Percentiles rank a stretch among this genome's conserved stretches.
phyloP scores from a whole-genome alignment of 2,113 vertebrate species.

The Poeciliopsis retropinna region DNA sequence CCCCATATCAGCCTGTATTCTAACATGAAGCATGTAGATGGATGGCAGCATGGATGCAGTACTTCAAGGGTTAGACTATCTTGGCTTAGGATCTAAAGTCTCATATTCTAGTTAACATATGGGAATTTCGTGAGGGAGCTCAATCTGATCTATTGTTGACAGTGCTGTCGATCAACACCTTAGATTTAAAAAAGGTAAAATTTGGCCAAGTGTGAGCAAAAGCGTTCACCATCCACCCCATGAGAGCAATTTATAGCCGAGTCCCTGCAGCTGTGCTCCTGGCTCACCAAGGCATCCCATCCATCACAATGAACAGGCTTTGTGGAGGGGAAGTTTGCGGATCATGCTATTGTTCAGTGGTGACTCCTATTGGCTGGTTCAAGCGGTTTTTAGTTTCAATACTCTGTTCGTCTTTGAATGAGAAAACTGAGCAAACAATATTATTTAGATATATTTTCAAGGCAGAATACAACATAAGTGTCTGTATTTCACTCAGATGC shows the following conservation, averaged over 20 bases:
- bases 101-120: background rate
- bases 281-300: constrained; percentile 45
- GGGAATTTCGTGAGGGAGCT: background rate
- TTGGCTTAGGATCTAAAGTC: background rate
- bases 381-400: background rate
- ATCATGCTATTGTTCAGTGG: constrained; percentile 16
- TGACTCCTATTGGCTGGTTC: constrained; percentile 27
- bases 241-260: constrained; percentile 65
- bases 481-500: too few relatives aligned
- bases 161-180: constrained; percentile 41
- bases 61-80: background rate
- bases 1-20: too few relatives aligned
- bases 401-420: too few relatives aligned
- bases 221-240: constrained; percentile 35
- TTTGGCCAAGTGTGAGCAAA: constrained; percentile 43
- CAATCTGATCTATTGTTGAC: constrained; percentile 4
- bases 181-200: constrained; percentile 41
- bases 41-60: background rate
- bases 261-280: constrained; percentile 62
- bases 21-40: background rate
- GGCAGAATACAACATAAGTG: background rate
- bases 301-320: constrained; percentile 52
- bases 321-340: constrained; percentile 43
- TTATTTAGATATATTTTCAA: background rate
- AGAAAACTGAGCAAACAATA: background rate